Evolutionary conservation across 1,140 invertebrate species (phyloP).

Genomic region (Steinernema khuongi): DNA sequence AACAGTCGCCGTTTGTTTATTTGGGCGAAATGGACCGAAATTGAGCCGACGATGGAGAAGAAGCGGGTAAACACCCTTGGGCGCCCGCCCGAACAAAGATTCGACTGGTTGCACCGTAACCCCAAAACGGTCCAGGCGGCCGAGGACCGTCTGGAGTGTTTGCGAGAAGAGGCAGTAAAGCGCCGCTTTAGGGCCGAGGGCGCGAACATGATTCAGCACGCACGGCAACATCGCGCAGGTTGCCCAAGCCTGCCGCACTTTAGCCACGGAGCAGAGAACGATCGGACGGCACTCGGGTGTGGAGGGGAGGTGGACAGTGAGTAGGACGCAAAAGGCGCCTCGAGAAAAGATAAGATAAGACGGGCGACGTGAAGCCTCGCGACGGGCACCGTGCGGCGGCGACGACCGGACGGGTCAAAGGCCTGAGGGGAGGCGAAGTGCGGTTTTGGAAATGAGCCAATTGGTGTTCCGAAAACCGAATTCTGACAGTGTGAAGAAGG

Average conservation of each 20-base stretch:
- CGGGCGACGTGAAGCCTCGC: conserved; percentile 8
- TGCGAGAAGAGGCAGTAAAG: not conserved
- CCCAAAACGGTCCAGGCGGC: too few relatives aligned
- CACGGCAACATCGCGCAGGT: conserved; percentile 1
- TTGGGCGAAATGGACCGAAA: not conserved
- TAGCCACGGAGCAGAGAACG: conserved; percentile 3
- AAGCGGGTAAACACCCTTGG: not conserved
- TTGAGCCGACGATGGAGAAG: not conserved
- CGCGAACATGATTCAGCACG: not conserved
- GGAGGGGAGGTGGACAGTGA: not conserved
- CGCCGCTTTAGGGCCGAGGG: not conserved
- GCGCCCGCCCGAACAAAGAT: not conserved
- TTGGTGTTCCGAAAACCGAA: too few relatives aligned
- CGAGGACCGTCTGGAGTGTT: not conserved
- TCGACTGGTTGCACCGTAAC: not conserved
- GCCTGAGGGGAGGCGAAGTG: not conserved
- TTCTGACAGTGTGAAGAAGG: too few relatives aligned
- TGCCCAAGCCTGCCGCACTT: not conserved
- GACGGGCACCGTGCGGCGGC: not conserved
- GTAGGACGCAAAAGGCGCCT: conserved; percentile 14
- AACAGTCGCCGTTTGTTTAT: conserved; percentile 12
- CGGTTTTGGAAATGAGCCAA: too few relatives aligned
- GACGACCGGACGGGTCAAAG: not conserved
- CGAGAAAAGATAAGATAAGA: conserved; percentile 15
- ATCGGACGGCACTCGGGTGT: not conserved